Conservation (phyloP, 2,888 invertebrate species). For the Gerris lacustris region DNA sequence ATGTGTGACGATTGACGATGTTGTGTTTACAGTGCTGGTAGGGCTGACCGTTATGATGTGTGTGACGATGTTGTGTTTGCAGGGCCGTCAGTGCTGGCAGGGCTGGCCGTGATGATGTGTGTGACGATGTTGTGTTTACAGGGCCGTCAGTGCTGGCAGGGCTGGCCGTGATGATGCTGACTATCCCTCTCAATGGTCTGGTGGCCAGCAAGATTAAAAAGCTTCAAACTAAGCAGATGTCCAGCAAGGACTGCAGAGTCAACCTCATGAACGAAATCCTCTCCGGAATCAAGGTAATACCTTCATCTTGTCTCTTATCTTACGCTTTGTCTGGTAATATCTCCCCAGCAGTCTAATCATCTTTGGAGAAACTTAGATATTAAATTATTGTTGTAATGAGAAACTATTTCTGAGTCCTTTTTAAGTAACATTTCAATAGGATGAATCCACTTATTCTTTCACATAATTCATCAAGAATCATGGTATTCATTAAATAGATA, state of each 20-base stretch:
- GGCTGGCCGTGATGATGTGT: slow-evolving; percentile 40
- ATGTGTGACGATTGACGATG: slow-evolving; percentile 39
- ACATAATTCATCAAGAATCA: too few relatives aligned
- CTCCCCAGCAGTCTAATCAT: too few relatives aligned
- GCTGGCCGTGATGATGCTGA: slow-evolving; percentile 40
- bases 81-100: slow-evolving; percentile 48
- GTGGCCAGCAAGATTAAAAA: slow-evolving; percentile 40
- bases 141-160: slow-evolving; percentile 50
- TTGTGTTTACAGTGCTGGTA: slow-evolving; percentile 40
- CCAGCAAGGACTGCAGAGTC: slow-evolving; percentile 44
- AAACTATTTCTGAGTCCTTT: background rate
- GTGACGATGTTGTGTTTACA: slow-evolving; percentile 31
- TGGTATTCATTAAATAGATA: too few relatives aligned
- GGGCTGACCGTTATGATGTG: slow-evolving; percentile 44
- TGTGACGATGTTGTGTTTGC: slow-evolving; percentile 36
- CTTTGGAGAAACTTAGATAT: background rate
- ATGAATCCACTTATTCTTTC: too few relatives aligned
- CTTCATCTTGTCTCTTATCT: background rate
- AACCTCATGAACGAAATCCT: slow-evolving; percentile 36
- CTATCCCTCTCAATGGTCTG: slow-evolving; percentile 43
- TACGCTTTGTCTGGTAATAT: background rate
- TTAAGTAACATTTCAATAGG: too few relatives aligned
- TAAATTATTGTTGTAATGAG: background rate
- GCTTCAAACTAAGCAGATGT: slow-evolving; percentile 42
- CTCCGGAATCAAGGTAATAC: slow-evolving; percentile 29